A percentile compares a stretch with the other conserved stretches of the same genome.
These are phyloP conservation scores for Melieria picta DNA, from an alignment of 2,888 invertebrate genomes.

Conservation along the genomic window DNA sequence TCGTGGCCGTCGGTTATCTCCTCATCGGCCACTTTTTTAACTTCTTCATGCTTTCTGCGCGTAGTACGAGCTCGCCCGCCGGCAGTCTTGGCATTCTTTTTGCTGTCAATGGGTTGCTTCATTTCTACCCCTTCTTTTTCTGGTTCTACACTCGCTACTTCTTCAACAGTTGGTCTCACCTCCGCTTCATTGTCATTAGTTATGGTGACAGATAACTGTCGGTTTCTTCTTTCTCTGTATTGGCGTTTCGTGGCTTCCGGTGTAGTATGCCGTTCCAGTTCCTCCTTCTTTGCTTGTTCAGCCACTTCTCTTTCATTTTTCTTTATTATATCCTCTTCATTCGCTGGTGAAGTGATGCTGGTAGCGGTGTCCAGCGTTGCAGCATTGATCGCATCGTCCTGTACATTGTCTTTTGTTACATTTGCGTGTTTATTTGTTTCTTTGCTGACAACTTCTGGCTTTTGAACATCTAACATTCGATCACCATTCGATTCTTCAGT, in stretches of 20 bases:
- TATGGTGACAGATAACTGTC: not conserved
- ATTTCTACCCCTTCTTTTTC: too few relatives aligned
- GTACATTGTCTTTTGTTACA: not conserved
- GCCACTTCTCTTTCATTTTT: not conserved
- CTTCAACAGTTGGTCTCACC: not conserved
- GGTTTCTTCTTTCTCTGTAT: not conserved
- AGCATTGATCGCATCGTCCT: not conserved
- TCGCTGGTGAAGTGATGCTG: not conserved
- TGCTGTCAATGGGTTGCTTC: not conserved
- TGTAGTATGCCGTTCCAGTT: not conserved
- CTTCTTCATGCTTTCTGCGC: not conserved
- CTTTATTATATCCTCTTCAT: not conserved
- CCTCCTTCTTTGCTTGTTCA: not conserved
- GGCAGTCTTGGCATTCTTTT: not conserved
- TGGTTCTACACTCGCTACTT: not conserved
- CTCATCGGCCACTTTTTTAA: too few relatives aligned
- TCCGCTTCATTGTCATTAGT: not conserved
- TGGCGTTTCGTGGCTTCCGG: not conserved
- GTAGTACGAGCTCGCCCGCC: not conserved
- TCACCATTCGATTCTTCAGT: not conserved
- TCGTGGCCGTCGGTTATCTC: too few relatives aligned
- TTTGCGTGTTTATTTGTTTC: not conserved
- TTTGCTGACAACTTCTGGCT: not conserved
- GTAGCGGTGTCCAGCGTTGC: not conserved
- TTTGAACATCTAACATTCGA: not conserved